Percentiles rank a stretch among this genome's conserved stretches.
phyloP scores from a whole-genome alignment of 2,113 vertebrate species.

The Uria lomvia region DNA sequence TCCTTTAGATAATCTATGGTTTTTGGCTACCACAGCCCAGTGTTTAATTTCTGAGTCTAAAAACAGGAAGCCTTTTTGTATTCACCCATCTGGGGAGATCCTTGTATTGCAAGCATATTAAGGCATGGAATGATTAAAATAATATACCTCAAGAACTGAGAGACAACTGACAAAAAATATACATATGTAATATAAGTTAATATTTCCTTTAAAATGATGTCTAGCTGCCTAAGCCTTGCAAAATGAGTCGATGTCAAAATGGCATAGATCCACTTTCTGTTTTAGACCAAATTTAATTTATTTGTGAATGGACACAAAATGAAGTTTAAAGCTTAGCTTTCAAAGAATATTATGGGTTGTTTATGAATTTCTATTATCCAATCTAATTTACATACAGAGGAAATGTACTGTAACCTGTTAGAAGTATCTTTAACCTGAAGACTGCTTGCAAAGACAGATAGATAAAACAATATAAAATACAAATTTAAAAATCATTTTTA shows the following conservation, averaged over 20 bases:
- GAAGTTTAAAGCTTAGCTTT: constrained; percentile 96
- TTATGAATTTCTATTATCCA: constrained; percentile 91
- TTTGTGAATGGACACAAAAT: constrained; percentile 87
- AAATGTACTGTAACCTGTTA: constrained; percentile 91
- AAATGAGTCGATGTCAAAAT: constrained; percentile 86
- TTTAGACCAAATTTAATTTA: constrained; percentile 85
- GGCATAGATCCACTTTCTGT: constrained; percentile 80
- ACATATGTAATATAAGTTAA: constrained; percentile 96
- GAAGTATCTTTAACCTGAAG: constrained; percentile 97
- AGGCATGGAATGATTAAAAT: constrained; percentile 99
- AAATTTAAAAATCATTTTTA: constrained; percentile 99
- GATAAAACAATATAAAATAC: constrained; percentile 97
- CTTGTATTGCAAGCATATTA: constrained; percentile 95
- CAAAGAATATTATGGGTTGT: constrained; percentile 85
- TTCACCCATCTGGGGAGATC: constrained; percentile 77
- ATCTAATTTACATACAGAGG: constrained; percentile 97
- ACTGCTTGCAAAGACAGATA: constrained; percentile 97
- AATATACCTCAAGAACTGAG: constrained; percentile 94
- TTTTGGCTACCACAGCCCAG: constrained; percentile 94
- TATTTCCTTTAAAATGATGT: constrained; percentile 95
- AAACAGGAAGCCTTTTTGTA: constrained; percentile 76
- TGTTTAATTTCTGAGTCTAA: constrained; percentile 83
- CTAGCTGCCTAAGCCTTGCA: constrained; percentile 99
- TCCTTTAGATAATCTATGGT: constrained; percentile 83
- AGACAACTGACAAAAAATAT: constrained; percentile 94